Conservation (phyloP, 2,888 invertebrate species). For the Rhyacophila evoluta region DNA sequence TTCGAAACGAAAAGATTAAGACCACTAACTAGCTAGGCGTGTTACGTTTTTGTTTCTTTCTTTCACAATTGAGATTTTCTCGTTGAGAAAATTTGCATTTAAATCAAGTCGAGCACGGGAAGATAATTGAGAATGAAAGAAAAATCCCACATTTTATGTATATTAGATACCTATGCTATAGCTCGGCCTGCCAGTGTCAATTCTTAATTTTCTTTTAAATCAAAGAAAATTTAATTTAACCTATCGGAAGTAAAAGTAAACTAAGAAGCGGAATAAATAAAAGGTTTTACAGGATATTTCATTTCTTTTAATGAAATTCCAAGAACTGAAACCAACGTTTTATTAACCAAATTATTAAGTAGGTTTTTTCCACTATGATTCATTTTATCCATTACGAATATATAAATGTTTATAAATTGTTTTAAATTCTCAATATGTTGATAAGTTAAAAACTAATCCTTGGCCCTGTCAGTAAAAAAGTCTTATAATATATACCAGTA, state of each 20-base stretch:
- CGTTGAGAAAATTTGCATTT: constrained; percentile 22
- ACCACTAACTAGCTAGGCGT: not conserved
- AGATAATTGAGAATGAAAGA: not conserved
- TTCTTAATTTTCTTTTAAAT: not conserved
- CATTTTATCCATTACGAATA: too few species aligned
- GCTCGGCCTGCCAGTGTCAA: not conserved
- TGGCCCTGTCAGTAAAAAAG: too few species aligned
- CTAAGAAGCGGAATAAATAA: not conserved
- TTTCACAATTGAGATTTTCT: constrained; percentile 7
- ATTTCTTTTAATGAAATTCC: too few species aligned
- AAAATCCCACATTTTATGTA: not conserved
- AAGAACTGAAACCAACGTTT: too few species aligned
- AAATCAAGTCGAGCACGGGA: not conserved
- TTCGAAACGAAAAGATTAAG: not conserved
- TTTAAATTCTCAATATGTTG: too few species aligned
- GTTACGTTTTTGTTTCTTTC: not conserved
- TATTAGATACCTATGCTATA: not conserved
- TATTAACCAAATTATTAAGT: too few species aligned
- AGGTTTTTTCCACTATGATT: too few species aligned
- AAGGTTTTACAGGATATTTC: too few species aligned
- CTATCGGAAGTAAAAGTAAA: not conserved
- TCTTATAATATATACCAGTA: too few species aligned
- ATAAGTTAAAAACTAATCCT: too few species aligned
- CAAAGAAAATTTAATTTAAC: not conserved
- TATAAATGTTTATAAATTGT: too few species aligned